A percentile compares a stretch with the other conserved stretches of the same genome.
phyloP scores from a whole-genome alignment of 2,888 invertebrate species.

The Zeuzera pyrina region DNA sequence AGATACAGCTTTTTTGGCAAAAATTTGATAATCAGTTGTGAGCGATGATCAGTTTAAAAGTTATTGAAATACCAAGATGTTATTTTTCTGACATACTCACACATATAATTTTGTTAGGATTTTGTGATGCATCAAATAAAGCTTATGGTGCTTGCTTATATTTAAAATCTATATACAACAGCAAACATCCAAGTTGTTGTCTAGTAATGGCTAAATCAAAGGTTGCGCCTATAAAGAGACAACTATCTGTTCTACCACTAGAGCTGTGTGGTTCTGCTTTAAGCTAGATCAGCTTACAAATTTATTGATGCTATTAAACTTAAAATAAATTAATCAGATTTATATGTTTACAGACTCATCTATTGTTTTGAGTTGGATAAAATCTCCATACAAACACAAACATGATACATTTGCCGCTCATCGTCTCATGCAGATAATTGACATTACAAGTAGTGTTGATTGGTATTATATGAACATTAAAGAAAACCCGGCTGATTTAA shows the following conservation, averaged over 20 bases:
- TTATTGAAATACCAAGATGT: constrained; percentile 1
- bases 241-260: background rate
- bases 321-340: constrained; percentile 3
- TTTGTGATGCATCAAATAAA: background rate
- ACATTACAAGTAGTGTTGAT: background rate
- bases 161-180: background rate
- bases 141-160: background rate
- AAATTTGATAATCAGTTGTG: background rate
- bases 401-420: constrained; percentile 1
- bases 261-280: constrained; percentile 1
- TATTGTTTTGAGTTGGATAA: constrained; percentile 11
- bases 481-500: constrained; percentile 7
- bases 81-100: background rate
- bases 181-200: background rate
- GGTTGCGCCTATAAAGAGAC: constrained; percentile 2
- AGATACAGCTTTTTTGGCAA: background rate
- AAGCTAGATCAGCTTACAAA: background rate
- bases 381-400: constrained; percentile 8
- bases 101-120: background rate
- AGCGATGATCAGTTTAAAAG: too few species aligned
- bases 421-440: constrained; percentile 4
- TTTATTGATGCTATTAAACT: background rate
- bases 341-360: constrained; percentile 8
- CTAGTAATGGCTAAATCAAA: background rate
- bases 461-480: constrained; percentile 9